Base-by-base conservation (phyloP, 2,113 vertebrate genomes). In the Lophotis ruficrista region DNA sequence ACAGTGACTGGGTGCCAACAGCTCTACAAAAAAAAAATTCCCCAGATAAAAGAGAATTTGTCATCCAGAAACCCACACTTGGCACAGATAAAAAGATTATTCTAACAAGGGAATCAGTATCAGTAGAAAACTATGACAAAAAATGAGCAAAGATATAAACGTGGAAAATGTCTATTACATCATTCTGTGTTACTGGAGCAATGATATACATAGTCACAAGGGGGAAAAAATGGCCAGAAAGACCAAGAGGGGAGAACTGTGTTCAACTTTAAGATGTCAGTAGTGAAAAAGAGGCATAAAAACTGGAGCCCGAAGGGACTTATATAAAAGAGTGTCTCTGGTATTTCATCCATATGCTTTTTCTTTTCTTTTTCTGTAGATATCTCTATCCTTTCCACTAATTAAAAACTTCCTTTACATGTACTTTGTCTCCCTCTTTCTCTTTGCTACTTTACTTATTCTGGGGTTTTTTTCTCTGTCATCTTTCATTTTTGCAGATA, bases 361-460 rank as follows among this genome's bases (percentile, higher is more conserved):
- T 66, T 83, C 35, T 43, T 30, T 48, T 11, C 7, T 64, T 75
- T 80, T 89, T 56, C 50, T 78, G 38, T 31, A 91, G 72, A 68
- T 81, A 78, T 48, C 43, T 86, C 48, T 93, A 75, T 89, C 35
- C 35, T 93, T 94, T 84, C 35, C 1, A 0, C 69, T 96, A 96
- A 96, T 93, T 96, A 91, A 94, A 92, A 73, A 41, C 30, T 90
- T 93, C 10, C 0, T 93, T 95, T 96, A 64, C 27, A 64, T 87
- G 79, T 96, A 94, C 94, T 96, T 94, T 96, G 90, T 96, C 94
- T 97, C 96, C 93, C 93, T 97, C 93, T 96, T 95, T 88, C 84
- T 96, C 90, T 88, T 92, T 75, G n/a, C 33, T 73, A 50, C 17
- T 77, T 93, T 35, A 57, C 43, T 93, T 66, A 48, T 86, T 90